phyloP scores from a whole-genome alignment of 2,888 invertebrate species.

The Asteroscopus sphinx region DNA sequence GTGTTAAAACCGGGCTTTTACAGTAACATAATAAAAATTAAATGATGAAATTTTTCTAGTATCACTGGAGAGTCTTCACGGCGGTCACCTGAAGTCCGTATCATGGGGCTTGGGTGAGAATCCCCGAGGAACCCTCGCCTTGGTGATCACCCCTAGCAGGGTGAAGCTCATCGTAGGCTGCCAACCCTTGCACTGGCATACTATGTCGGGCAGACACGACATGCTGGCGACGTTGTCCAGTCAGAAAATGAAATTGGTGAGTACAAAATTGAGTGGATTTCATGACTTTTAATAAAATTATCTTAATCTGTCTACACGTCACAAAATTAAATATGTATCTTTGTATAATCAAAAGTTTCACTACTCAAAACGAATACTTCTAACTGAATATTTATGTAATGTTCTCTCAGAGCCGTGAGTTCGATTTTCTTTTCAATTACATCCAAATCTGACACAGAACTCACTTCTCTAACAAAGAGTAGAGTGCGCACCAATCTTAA shows the following conservation, averaged over 20 bases:
- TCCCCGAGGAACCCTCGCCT: conserved; percentile 86
- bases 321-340: no score
- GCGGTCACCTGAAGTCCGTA: conserved; percentile 89
- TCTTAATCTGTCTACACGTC: no score
- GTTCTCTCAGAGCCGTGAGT: no score
- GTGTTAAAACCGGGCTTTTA: no score
- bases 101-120: conserved; percentile 91
- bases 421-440: no score
- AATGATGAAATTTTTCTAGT: conserved; percentile 83
- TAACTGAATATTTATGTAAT: no score
- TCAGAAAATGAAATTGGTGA: conserved; percentile 89
- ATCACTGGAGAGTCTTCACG: conserved; percentile 91
- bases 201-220: conserved; percentile 90
- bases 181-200: conserved; percentile 90
- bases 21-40: no score
- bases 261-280: conserved; percentile 54
- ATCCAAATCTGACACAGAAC: no score
- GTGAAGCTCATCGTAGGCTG: conserved; percentile 92
- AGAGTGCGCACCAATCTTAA: no score
- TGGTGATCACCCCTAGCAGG: conserved; percentile 90
- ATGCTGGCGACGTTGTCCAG: conserved; percentile 88
- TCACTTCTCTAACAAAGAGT: no score
- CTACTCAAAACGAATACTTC: no score
- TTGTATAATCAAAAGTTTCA: no score
- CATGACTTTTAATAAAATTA: background rate